Conservation (phyloP, 1,140 invertebrate species). For the Heliothis subflexa region DNA sequence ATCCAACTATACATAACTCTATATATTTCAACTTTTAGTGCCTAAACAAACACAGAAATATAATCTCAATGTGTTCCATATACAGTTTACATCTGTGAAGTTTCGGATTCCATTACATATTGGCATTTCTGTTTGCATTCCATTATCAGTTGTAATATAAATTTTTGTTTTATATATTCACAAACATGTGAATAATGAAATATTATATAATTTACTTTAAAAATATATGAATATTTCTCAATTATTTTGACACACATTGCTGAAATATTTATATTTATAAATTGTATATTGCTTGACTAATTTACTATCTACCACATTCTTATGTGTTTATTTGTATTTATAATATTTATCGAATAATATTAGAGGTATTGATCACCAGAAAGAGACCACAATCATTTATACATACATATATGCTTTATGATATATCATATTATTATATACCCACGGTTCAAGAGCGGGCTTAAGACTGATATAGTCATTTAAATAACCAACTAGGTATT, state of each 20-base stretch:
- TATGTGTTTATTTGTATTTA: not conserved
- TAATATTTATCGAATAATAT: not conserved
- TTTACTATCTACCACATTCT: not conserved
- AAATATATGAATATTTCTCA: too few species aligned
- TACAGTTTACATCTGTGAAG: not conserved
- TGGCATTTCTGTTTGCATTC: constrained; percentile 30
- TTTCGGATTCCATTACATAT: constrained; percentile 13
- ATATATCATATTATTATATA: constrained; percentile 1
- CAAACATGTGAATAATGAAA: too few species aligned
- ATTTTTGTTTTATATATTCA: not conserved
- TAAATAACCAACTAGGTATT: constrained; percentile 27
- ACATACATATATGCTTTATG: constrained; percentile 10
- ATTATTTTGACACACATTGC: too few species aligned
- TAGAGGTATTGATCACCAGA: not conserved
- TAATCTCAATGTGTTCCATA: constrained; percentile 18
- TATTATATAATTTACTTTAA: too few species aligned
- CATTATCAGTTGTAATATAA: not conserved
- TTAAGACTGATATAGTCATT: constrained; percentile 43
- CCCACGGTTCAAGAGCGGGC: constrained; percentile 3
- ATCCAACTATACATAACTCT: constrained; percentile 9
- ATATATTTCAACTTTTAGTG: constrained; percentile 35
- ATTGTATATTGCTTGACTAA: too few species aligned
- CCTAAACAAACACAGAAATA: constrained; percentile 29
- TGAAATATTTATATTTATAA: too few species aligned
- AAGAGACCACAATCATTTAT: not conserved